Base-by-base conservation (phyloP, 2,797 vertebrate species). In the Denticeps clupeoides region DNA sequence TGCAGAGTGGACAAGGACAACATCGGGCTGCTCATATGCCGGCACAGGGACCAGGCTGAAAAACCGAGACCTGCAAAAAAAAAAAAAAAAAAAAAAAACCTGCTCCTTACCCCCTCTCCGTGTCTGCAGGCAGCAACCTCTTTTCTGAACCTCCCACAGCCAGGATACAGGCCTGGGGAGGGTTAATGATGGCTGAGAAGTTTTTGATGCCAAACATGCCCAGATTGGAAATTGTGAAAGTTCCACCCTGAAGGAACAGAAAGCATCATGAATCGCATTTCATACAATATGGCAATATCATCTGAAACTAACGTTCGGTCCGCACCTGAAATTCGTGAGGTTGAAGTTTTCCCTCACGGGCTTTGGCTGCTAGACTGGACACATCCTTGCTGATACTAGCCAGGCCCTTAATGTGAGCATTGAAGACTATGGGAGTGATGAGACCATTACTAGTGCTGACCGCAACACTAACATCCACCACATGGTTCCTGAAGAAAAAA, bases 181-280 rank as follows among this genome's bases (percentile, higher is more conserved):
- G 95, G 70, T 99, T 99, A 72, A 99, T 99, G 42, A 99, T 98
- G 4, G 95, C 95, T 1, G 90, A 97, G 73, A 99, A 97, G 68
- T 97, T 93, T 80, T 96, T 97, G 74, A 97, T 69, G 18, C 95
- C 94, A 67, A 89, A 96, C 93, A 99, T 99, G 48, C 95, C 95
- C 65, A 98, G 82, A 73, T 99, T 99, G 32, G 95, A 99, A 65
- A 99, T 90, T 0, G 93, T 97, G 74, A 99, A 97, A 5, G 95
- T 99, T 3, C 94, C 93, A 52, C 94, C 94, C 93, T 97, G 45
- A 8, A n/a, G n/a, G n/a, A n/a, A n/a, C n/a, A n/a, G n/a, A n/a
- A n/a, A n/a, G n/a, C n/a, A n/a, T n/a, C n/a, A n/a, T n/a, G n/a
- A n/a, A n/a, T n/a, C n/a, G n/a, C n/a, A n/a, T n/a, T n/a, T n/a